phyloP scores from a whole-genome alignment of 1,140 invertebrate species.

The Drosophila carrolli region DNA sequence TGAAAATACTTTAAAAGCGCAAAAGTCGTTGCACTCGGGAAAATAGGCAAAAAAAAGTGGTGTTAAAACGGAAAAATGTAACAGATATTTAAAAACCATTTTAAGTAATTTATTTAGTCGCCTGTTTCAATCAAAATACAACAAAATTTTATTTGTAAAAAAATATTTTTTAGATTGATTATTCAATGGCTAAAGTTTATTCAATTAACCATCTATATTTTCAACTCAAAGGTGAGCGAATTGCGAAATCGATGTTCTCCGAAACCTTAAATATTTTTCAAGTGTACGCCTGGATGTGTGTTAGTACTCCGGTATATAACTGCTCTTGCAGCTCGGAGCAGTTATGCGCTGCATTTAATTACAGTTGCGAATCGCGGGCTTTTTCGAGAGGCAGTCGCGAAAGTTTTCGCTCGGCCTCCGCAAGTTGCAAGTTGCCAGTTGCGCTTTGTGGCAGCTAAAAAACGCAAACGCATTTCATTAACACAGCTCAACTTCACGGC shows the following conservation, averaged over 20 bases:
- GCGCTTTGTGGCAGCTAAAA: slow-evolving; percentile 66
- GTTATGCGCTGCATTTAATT: slow-evolving; percentile 82
- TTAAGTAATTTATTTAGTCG: no score
- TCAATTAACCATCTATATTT: no score
- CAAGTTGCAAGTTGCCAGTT: slow-evolving; percentile 37
- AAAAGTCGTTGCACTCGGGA: slow-evolving; percentile 19
- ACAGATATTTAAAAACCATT: neutral
- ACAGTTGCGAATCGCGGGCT: slow-evolving; percentile 54
- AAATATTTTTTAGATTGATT: no score
- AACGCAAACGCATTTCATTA: slow-evolving; percentile 77
- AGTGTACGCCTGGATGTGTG: slow-evolving; percentile 22
- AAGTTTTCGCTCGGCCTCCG: slow-evolving; percentile 65
- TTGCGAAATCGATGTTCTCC: no score
- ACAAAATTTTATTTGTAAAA: no score
- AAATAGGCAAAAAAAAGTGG: neutral
- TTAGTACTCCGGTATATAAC: slow-evolving; percentile 49
- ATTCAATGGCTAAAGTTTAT: no score
- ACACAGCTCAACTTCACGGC: slow-evolving; percentile 72
- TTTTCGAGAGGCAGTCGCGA: slow-evolving; percentile 43
- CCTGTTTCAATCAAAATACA: no score
- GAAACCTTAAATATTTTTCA: neutral
- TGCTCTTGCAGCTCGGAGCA: slow-evolving; percentile 59
- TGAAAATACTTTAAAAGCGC: slow-evolving; percentile 61
- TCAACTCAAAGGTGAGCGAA: no score
- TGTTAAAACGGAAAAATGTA: no score